Evolutionary conservation across 2,888 invertebrate species (phyloP), one percentile per base, ranked within the genome.

Genomic region (Sericinus montela): DNA sequence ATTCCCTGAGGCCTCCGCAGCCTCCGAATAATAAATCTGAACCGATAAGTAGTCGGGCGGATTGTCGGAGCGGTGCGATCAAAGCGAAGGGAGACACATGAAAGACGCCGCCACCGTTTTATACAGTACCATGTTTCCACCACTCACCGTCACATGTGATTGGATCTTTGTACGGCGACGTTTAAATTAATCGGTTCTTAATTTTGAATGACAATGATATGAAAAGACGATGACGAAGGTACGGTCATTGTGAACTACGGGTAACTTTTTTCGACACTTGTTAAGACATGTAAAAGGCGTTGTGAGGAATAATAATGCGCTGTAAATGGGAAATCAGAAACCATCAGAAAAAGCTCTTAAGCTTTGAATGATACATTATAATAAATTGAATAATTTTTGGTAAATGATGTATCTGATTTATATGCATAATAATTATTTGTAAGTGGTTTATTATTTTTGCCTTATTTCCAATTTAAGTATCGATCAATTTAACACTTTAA

Each of bases 11-110:
- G 52, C 49, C 58, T n/a, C n/a, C 75, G 66, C 77, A 79, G 81
- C 76, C 77, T 81, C 82, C 79, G 72, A 84, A 83, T 86, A 85
- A 87, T 88, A 88, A 88, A 88, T 88, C 87, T 81, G 84, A 82
- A 73, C 80, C 86, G 87, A 88, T 88, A 88, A 88, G 87, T 86
- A 86, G 86, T 77, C 80, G 75, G 73, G 72, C 77, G 80, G 85
- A 82, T 85, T 78, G 87, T 80, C 84, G 87, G 85, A 75, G 77
- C 81, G 82, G 84, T 72, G 65, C 69, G 84, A 82, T 87, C 87
- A 88, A 88, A 87, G 84, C 69, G 67, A 72, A 69, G 77, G 79
- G 78, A 75, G 74, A 69, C 67, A 84, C 80, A 79, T 86, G 75
- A 87, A 87, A 86, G 77, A 67, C 69, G 78, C 86, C 85, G 85